Conservation (phyloP, 2,888 invertebrate genomes). For the Habrosyne pyritoides region DNA sequence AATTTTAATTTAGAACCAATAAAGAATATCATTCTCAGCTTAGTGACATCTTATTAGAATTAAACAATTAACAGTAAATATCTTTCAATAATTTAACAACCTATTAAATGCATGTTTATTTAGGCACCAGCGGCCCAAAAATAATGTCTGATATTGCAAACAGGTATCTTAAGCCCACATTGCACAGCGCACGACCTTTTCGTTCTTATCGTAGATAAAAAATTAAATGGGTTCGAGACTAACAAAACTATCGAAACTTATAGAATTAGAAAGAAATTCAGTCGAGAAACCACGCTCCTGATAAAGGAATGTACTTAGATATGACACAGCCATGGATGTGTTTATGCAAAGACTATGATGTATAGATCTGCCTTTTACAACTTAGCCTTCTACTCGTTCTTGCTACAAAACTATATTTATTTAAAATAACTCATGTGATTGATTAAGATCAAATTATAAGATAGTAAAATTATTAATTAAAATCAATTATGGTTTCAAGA, state of each 20-base stretch:
- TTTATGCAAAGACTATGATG: slow-evolving; percentile 25
- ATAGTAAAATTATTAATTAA: too few species aligned
- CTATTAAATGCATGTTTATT: slow-evolving; percentile 78
- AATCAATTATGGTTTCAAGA: too few species aligned
- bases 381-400: background rate
- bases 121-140: slow-evolving; percentile 63
- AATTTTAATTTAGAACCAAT: slow-evolving; percentile 29
- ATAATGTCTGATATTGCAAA: slow-evolving; percentile 26
- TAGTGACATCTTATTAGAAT: slow-evolving; percentile 64
- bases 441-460: too few species aligned
- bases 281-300: slow-evolving; percentile 68
- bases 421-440: background rate
- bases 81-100: slow-evolving; percentile 77
- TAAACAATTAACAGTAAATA: slow-evolving; percentile 77
- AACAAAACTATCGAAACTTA: slow-evolving; percentile 50
- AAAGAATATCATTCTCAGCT: slow-evolving; percentile 39
- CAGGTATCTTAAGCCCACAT: slow-evolving; percentile 11
- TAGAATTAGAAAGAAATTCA: slow-evolving; percentile 62
- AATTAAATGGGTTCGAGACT: slow-evolving; percentile 41
- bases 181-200: background rate
- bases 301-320: slow-evolving; percentile 72
- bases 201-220: background rate
- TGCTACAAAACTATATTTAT: too few species aligned
- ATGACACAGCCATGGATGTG: slow-evolving; percentile 70
- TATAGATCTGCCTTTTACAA: slow-evolving; percentile 1